phyloP scores from a whole-genome alignment of 2,113 vertebrate species.

The Cariama cristata region DNA sequence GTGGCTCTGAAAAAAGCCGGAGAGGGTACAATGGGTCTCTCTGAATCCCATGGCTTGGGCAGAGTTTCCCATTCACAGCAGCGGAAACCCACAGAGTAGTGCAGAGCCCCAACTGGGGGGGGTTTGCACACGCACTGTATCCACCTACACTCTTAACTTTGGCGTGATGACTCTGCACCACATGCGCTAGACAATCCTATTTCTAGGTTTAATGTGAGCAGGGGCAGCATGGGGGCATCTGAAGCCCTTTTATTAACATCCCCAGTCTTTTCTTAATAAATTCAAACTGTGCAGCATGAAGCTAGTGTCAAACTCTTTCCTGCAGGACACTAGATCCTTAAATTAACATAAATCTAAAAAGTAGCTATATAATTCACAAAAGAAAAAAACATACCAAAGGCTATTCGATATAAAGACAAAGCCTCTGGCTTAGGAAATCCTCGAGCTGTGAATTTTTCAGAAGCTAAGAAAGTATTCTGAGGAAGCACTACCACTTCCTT shows the following conservation, averaged over 20 bases:
- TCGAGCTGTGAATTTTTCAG: background rate
- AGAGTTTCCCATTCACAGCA: background rate
- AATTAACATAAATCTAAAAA: background rate
- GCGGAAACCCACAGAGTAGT: background rate
- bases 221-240: background rate
- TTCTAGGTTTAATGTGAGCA: background rate
- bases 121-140: background rate
- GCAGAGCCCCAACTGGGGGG: background rate
- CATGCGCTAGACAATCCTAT: fast-evolving
- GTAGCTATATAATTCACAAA: background rate
- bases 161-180: background rate
- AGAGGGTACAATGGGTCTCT: background rate
- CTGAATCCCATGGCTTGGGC: background rate
- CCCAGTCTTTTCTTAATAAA: background rate
- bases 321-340: background rate
- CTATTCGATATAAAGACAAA: background rate
- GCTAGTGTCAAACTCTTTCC: background rate
- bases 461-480: background rate
- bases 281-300: background rate
- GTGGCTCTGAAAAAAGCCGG: background rate
- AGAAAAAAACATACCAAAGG: background rate
- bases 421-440: background rate
- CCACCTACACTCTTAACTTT: background rate
- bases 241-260: background rate
- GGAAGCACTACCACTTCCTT: background rate